Base-by-base conservation (phyloP, 1,140 invertebrate species). In the Zelostemma sp. region DNA sequence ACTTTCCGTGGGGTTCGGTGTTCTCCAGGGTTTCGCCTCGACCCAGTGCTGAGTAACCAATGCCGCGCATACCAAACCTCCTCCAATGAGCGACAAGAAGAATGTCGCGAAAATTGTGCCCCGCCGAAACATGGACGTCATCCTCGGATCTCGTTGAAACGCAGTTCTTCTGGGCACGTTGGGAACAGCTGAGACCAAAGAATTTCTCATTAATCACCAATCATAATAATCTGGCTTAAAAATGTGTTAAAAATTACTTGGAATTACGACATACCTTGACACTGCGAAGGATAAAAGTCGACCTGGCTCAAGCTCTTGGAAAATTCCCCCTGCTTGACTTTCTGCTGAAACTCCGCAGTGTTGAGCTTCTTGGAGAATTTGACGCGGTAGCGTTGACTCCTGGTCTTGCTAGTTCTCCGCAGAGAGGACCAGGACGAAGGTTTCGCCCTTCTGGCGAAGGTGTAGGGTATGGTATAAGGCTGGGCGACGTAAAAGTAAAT, bases 1-100 rank as follows among this genome's bases (percentile, higher is more conserved):
- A 38, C 92, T 94, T 68, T 92, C 89, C 43, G 86, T 67, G 0
- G 91, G 88, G 78, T 92, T 93, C 0, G 87, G 87, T 0, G 88
- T 87, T 59, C 91, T 83, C 43, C 89, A 89, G 1, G 95, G 93
- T 59, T 86, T 88, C 0, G 94, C 93, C 21, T 91, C 90, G 0
- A 95, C 89, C 96, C 96, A 98, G 72, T 94, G 90, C 71, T 94
- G 92, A 0, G 95, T 97, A 0, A 93, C 94, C 54, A 97, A 82
- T 18, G 94, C 92, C 8, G 93, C 93, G 9, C 94, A 90, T 1
- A 96, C 88, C 38, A 97, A 80, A 4, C 91, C 94, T 47, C 96
- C 91, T 53, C 92, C 92, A 46, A 95, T 80, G 76, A 94, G 91
- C 55, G 93, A 93, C 4, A 94, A 90, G 64, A 97, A 92, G 79